Evolutionary conservation across 2,888 invertebrate species (phyloP), one percentile per base, ranked within the genome.

Genomic region (Thumatha senex): DNA sequence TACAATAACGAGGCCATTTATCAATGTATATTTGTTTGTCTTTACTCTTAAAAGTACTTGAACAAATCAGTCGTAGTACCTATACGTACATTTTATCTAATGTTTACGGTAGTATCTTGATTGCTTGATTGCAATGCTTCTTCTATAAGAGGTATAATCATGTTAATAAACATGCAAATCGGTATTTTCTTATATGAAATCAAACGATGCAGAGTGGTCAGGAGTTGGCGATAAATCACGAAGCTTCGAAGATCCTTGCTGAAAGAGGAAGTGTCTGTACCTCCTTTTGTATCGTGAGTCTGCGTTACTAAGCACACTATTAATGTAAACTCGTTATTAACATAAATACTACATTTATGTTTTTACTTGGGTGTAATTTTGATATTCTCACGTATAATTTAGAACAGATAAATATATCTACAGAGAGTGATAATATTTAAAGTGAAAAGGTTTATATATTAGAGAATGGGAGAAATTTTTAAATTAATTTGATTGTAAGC

Each of bases 1-100:
- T 89, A 89, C 76, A 84, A 80, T 87, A 90, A 89, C 87, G 89
- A 89, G 89, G 86, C 83, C 87, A 87, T 89, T 87, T 86, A 90
- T 88, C 84, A 87, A 76, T 77, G 71, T 78, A 80, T 86, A 80
- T 88, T 88, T 88, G 86, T 88, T 87, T 89, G 82, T 84, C 77
- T 82, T 71, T 76, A 74, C 76, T 65, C 76, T 81, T 80, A 77
- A 78, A 80, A 24, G 74, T 75, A 73, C 63, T 72, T 70, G 53
- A 53, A 65, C 54, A 55, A 59, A 64, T 66, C 47, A 70, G 66
- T 74, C 67, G 63, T 60, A 4, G 48, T 52, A 50, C 40, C 53
- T 51, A 53, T 55, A 57, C 51, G 33, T 31, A 50, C 42, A 54
- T 51, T 53, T 56, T 31, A 46, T 58, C 48, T 33, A 53, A 58